Evolutionary conservation across 2,113 vertebrate species (phyloP), one percentile per base, ranked within the genome.

Genomic region (Acrocephalus arundinaceus): DNA sequence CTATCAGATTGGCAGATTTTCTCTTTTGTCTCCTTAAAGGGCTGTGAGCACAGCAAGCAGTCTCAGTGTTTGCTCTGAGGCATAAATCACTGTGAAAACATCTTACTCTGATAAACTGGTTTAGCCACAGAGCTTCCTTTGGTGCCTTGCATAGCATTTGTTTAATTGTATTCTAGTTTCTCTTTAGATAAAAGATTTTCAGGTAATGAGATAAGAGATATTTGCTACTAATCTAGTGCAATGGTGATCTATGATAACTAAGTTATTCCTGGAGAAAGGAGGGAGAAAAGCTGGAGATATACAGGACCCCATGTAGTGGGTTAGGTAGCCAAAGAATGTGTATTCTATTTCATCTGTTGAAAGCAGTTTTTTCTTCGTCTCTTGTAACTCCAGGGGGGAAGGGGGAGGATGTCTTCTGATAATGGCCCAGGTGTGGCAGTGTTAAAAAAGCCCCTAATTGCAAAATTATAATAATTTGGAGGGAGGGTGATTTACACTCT

Each of bases 41-140:
- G 15, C 79, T 90, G 51, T 52, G 71, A 89, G 82, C 87, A 81
- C 85, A 94, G 85, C 57, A 84, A 88, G 48, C 35, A 72, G 39
- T 35, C 27, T 81, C 59, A 66, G 43, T 59, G 45, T 81, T 94
- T 91, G 23, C 54, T 92, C 57, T 51, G 51, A 83, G 74, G 27
- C 45, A 87, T 82, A 90, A 93, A 95, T 87, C 90, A 90, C 67
- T 63, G 33, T 31, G 30, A 88, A 96, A 95, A 89, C 48, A 70
- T 87, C 75, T 87, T 90, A 76, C 33, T 66, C 83, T 70, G 59
- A 80, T 62, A 93, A 94, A 74, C 59, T 74, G 27, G 8, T 84
- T 86, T 88, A 92, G 33, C 51, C 68, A 63, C 31, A 77, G n/a
- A 92, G n/a, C 17, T 51, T 71, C 51, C 48, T 93, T 62, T 10